Base-by-base conservation (phyloP, 2,888 invertebrate species). In the Sphaerophoria taeniata region DNA sequence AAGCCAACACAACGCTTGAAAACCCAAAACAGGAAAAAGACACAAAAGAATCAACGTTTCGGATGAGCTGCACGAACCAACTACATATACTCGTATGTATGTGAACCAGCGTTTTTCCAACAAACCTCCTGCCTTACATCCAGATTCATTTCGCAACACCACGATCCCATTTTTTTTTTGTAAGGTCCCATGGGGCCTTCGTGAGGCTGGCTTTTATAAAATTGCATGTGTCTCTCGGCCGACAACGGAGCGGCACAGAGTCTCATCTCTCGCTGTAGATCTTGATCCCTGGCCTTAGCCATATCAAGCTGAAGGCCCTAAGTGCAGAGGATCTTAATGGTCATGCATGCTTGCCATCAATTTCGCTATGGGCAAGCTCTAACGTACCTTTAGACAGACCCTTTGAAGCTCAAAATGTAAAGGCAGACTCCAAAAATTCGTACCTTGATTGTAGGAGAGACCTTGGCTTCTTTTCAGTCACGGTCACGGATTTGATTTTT, bases 51-150 rank as follows among this genome's bases (percentile, higher is more conserved):
- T 14, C 24, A 33, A n/a, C 36, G 67, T 56, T 69, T 34, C 60
- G 71, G 71, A 74, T 80, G 73, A 85, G 72, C 34, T 34, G 24
- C 24, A 24, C 6, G 11, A 9, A 43, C 11, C 24, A 24, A 24
- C 24, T 24, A 24, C 24, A 24, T 24, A 24, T n/a, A n/a, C n/a
- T n/a, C n/a, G 39, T 24, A 24, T 24, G 24, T 60, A 24, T 60
- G 43, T 60, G 36, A 39, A 39, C 43, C 43, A 58, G 6, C 34
- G 33, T 58, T 60, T 89, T 88, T 80, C 88, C 91, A 90, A 91
- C 89, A 90, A 90, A 91, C 91, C 91, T 91, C 91, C 91, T 91
- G 91, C 91, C 91, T 91, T 91, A 91, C 91, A 91, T 91, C 88
- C 78, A 65, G 61, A 39, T 58, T 58, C 16, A 39, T 71, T 72